Evolutionary conservation across 2,888 invertebrate genomes (phyloP).

Genomic region (Dasypogon diadema): DNA sequence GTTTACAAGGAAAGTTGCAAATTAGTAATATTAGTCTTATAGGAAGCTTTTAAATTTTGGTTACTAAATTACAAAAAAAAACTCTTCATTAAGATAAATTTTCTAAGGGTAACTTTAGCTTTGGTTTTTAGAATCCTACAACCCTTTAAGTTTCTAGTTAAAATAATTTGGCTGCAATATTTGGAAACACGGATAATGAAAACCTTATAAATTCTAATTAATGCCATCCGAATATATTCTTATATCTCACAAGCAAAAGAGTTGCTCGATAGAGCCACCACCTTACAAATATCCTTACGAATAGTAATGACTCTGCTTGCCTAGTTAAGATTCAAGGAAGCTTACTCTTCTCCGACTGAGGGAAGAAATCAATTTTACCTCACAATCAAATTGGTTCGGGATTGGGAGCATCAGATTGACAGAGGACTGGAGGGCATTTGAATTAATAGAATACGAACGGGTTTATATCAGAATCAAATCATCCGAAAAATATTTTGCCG

Average conservation of each 20-base stretch:
- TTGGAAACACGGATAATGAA: background rate
- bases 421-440: background rate
- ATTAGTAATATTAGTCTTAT: no score
- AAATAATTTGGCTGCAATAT: no score
- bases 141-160: no score
- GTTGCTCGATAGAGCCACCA: background rate
- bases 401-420: no score
- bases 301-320: conserved; percentile 11
- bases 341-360: background rate
- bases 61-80: no score
- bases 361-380: conserved; percentile 10
- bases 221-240: background rate
- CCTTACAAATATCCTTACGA: background rate
- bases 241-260: background rate
- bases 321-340: conserved; percentile 16
- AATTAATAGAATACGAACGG: conserved; percentile 29
- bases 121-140: no score
- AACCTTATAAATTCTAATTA: conserved; percentile 4
- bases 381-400: conserved; percentile 8
- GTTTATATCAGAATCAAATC: conserved; percentile 25
- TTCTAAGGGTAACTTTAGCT: no score
- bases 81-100: no score
- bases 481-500: conserved; percentile 29
- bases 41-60: no score
- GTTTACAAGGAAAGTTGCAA: background rate